Evolutionary conservation across 2,113 vertebrate genomes (phyloP).

Genomic region (Ameiurus melas): DNA sequence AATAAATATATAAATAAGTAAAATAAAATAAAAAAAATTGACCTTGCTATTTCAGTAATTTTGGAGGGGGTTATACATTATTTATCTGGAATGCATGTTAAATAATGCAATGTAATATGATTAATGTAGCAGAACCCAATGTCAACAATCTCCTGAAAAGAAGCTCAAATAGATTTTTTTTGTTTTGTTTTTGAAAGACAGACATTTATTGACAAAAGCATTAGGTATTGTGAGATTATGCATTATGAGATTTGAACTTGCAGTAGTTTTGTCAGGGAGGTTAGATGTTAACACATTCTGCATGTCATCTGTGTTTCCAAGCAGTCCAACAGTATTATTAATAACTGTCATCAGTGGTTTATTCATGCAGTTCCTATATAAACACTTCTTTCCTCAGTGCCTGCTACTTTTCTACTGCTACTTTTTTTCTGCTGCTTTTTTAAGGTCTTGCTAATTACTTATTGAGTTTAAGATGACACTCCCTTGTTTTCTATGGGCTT

Average conservation of each 20-base stretch:
- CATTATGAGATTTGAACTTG: background rate
- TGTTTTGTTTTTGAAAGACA: background rate
- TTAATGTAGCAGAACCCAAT: background rate
- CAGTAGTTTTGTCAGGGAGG: too few species aligned
- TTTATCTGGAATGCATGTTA: background rate
- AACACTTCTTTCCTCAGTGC: background rate
- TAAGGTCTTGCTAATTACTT: background rate
- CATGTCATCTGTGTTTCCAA: background rate
- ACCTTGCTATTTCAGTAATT: background rate
- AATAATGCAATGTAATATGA: background rate
- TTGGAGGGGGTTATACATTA: background rate
- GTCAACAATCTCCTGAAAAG: too few species aligned
- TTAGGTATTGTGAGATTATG: background rate
- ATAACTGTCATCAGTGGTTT: background rate
- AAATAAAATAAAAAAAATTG: background rate
- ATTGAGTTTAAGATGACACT: background rate
- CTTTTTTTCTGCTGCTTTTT: too few species aligned
- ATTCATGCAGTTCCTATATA: background rate
- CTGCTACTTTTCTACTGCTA: too few species aligned
- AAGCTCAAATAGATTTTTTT: too few species aligned
- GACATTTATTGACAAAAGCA: background rate
- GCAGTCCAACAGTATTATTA: background rate
- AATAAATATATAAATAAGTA: too few species aligned
- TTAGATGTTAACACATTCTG: background rate
- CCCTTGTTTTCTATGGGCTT: background rate